Conservation (phyloP, 2,888 invertebrate genomes). For the Yponomeuta plumbellus region DNA sequence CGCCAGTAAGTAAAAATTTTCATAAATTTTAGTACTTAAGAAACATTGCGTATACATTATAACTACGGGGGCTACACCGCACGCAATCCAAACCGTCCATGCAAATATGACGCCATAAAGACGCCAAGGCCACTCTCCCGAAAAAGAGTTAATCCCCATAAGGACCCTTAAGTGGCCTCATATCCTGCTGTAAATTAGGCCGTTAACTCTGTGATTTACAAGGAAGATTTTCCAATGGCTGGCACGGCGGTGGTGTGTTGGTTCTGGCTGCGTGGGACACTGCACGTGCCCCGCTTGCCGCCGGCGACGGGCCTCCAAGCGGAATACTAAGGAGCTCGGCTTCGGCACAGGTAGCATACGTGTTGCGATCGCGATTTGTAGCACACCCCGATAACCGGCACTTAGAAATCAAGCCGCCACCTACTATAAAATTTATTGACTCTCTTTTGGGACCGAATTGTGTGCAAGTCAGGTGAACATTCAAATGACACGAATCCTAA, state of each 20-base stretch:
- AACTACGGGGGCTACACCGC: background rate
- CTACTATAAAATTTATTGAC: conserved; percentile 68
- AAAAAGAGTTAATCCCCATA: background rate
- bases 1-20: too few species aligned
- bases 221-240: conserved; percentile 58
- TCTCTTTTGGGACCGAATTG: conserved; percentile 55
- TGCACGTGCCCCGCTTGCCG: conserved; percentile 69
- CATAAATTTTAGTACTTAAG: too few species aligned
- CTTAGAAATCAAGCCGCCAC: conserved; percentile 66
- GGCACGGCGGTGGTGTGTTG: conserved; percentile 47
- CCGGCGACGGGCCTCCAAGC: conserved; percentile 47
- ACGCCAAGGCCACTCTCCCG: background rate
- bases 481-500: conserved; percentile 32
- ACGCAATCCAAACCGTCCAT: background rate
- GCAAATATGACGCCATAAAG: background rate
- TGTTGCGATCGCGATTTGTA: conserved; percentile 69
- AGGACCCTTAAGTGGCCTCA: background rate
- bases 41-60: background rate
- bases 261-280: conserved; percentile 70
- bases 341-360: conserved; percentile 52
- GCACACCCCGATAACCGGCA: conserved; percentile 74
- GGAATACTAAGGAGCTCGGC: conserved; percentile 60
- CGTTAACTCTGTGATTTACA: conserved; percentile 74
- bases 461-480: conserved; percentile 45
- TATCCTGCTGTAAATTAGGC: conserved; percentile 51